Conservation (phyloP, 1,140 invertebrate species). For the Fopius arisanus region DNA sequence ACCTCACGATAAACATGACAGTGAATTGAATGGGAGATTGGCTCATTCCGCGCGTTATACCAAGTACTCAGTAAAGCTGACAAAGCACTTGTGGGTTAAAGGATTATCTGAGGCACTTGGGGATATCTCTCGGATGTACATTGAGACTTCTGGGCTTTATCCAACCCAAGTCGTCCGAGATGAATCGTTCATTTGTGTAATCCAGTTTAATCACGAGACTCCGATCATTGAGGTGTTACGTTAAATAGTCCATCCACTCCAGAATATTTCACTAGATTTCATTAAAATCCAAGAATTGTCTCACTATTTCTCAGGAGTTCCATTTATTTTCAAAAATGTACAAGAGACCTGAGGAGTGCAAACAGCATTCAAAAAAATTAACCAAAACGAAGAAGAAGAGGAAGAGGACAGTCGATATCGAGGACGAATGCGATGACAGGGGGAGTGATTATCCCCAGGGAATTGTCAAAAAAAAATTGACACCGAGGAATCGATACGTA, state of each 20-base stretch:
- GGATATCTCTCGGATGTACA: constrained; percentile 5
- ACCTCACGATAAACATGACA: constrained; percentile 1
- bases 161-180: neutral
- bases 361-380: neutral
- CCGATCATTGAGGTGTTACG: neutral
- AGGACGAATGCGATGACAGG: neutral
- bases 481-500: constrained; percentile 20
- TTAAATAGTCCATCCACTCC: neutral
- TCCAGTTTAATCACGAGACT: constrained; percentile 2
- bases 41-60: neutral
- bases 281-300: no score
- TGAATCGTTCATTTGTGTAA: constrained; percentile 7
- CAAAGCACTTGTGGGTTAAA: constrained; percentile 14
- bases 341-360: neutral
- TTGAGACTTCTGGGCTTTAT: neutral
- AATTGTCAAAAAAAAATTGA: constrained; percentile 28
- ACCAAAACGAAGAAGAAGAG: neutral
- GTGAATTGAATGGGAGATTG: neutral
- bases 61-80: neutral
- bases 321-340: no score
- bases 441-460: neutral
- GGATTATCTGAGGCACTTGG: constrained; percentile 10
- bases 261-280: no score
- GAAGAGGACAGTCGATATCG: constrained; percentile 7
- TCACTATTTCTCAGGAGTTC: no score